Percentiles rank a stretch among this genome's conserved stretches.
Evolutionary conservation across 2,113 vertebrate species (phyloP).

Genomic region (Oncorhynchus clarkii): DNA sequence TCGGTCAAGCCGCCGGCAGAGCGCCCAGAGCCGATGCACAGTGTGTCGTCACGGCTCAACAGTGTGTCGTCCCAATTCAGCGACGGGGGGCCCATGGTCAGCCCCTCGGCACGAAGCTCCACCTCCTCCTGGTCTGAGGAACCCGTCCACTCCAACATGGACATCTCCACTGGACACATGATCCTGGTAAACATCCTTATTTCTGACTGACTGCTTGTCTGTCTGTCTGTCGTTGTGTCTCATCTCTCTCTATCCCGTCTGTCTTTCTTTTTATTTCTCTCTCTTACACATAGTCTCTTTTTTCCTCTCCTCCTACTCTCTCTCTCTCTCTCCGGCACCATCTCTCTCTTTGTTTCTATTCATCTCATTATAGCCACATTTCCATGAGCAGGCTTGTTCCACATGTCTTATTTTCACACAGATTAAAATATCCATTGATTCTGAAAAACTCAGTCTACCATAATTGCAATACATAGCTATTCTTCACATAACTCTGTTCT

Average conservation of each 20-base stretch:
- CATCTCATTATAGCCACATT: slow-evolving; percentile 59
- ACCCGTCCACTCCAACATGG: slow-evolving; percentile 91
- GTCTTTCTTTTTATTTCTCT: too few relatives aligned
- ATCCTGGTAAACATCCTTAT: slow-evolving; percentile 57
- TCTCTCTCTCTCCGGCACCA: slow-evolving; percentile 1
- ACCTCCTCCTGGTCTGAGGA: slow-evolving; percentile 95
- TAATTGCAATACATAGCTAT: slow-evolving; percentile 39
- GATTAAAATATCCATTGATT: slow-evolving; percentile 42
- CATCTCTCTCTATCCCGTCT: background rate
- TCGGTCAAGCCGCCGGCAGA: slow-evolving; percentile 79
- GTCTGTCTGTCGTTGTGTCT: background rate
- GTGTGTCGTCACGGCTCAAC: slow-evolving; percentile 78
- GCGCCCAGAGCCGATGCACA: slow-evolving; percentile 75
- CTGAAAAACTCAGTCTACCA: slow-evolving; percentile 25
- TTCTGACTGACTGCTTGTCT: background rate
- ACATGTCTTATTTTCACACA: slow-evolving; percentile 22
- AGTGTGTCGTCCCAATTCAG: slow-evolving; percentile 94
- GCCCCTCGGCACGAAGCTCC: slow-evolving; percentile 88
- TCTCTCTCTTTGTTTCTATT: slow-evolving; percentile 9
- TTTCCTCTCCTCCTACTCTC: background rate
- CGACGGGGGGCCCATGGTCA: slow-evolving; percentile 84
- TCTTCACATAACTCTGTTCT: slow-evolving; percentile 31
- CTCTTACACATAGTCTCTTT: too few relatives aligned
- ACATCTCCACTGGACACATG: slow-evolving; percentile 99
- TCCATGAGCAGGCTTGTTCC: slow-evolving; percentile 38